Percentiles rank a stretch among this genome's conserved stretches.
phyloP scores from a whole-genome alignment of 2,888 invertebrate species.

The Drosophila paramelanica region DNA sequence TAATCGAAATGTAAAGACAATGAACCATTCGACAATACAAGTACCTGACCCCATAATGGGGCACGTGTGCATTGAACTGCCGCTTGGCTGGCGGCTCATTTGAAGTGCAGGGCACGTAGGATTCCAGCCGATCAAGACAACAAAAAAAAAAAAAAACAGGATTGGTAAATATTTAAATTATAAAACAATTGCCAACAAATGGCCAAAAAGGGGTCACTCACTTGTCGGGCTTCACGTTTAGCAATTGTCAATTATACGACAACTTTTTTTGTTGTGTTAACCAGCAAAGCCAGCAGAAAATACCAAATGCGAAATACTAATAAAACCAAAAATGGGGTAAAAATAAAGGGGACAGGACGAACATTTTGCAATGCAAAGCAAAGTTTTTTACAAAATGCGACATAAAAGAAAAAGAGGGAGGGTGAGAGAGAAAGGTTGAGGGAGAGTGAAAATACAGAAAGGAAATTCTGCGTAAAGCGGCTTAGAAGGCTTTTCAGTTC shows the following conservation, averaged over 20 bases:
- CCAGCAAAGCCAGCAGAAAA: constrained; percentile 21
- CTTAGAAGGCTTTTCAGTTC: constrained; percentile 59
- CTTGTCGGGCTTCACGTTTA: constrained; percentile 50
- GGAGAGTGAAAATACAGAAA: constrained; percentile 12
- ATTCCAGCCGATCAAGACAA: neutral
- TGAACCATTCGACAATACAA: constrained; percentile 46
- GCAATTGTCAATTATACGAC: constrained; percentile 55
- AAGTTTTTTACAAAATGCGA: constrained; percentile 44
- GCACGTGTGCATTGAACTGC: constrained; percentile 55
- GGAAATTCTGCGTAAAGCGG: constrained; percentile 47
- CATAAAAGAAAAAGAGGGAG: constrained; percentile 53
- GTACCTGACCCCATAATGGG: constrained; percentile 45
- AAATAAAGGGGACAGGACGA: constrained; percentile 16
- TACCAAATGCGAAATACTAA: constrained; percentile 15
- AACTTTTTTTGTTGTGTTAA: constrained; percentile 15
- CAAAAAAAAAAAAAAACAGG: constrained; percentile 4
- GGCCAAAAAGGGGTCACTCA: constrained; percentile 40
- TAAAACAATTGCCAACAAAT: constrained; percentile 55
- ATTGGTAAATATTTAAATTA: constrained; percentile 57
- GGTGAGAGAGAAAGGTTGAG: neutral
- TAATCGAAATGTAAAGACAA: constrained; percentile 59
- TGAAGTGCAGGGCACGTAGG: constrained; percentile 43
- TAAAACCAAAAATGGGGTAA: constrained; percentile 8
- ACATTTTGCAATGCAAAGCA: constrained; percentile 63
- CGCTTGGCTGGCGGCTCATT: constrained; percentile 22